Percentiles rank a stretch among this genome's conserved stretches.
These are phyloP conservation scores for Drosophila infuscata DNA, from an alignment of 2,888 invertebrate genomes.

Conservation along the genomic window DNA sequence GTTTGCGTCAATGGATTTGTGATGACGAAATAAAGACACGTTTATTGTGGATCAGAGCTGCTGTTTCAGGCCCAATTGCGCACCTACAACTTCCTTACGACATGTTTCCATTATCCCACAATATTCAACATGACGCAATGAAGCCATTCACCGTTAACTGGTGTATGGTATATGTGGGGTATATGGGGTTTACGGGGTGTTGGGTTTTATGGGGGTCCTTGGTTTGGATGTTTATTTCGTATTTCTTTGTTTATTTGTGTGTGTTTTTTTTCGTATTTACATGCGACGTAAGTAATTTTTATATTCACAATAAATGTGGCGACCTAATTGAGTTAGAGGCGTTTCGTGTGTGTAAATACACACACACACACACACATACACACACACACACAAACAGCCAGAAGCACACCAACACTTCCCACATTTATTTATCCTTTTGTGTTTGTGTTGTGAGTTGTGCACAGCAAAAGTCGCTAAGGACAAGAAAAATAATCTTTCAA, in stretches of 20 bases:
- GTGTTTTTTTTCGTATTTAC: slow-evolving; percentile 46
- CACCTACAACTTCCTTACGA: slow-evolving; percentile 10
- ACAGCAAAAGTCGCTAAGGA: slow-evolving; percentile 24
- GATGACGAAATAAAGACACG: not conserved
- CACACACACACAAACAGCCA: not conserved
- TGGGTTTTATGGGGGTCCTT: slow-evolving; percentile 13
- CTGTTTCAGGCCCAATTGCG: slow-evolving; percentile 16
- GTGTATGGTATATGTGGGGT: not conserved
- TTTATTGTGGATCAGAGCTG: not conserved
- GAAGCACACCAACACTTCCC: slow-evolving; percentile 1
- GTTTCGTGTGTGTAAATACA: slow-evolving; percentile 58
- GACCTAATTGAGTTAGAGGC: slow-evolving; percentile 57
- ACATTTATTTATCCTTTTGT: slow-evolving; percentile 21
- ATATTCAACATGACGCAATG: slow-evolving; percentile 32
- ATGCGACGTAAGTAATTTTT: slow-evolving; percentile 57
- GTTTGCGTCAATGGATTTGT: not conserved
- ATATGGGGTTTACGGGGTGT: not conserved
- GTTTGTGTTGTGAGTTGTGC: slow-evolving; percentile 26
- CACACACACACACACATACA: slow-evolving; percentile 10
- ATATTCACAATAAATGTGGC: slow-evolving; percentile 61
- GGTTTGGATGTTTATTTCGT: slow-evolving; percentile 6
- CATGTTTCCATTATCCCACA: slow-evolving; percentile 26
- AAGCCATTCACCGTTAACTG: slow-evolving; percentile 25
- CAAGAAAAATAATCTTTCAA: slow-evolving; percentile 18
- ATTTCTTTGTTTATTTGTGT: slow-evolving; percentile 22